These are phyloP conservation scores for Limenitis camilla DNA, from an alignment of 2,888 invertebrate species.

Conservation along the genomic window DNA sequence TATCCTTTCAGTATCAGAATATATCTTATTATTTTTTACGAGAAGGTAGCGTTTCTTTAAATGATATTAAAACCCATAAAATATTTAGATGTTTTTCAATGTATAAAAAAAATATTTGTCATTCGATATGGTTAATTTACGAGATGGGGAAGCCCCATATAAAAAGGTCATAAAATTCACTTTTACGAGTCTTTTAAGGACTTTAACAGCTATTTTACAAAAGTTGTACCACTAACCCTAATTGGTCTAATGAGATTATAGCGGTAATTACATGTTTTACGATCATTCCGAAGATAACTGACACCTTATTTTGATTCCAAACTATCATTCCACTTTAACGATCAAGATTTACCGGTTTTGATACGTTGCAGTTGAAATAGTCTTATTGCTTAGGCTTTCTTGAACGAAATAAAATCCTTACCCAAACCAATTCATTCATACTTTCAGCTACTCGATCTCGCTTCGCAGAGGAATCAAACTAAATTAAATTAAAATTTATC, in stretches of 20 bases:
- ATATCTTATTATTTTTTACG: too few species aligned
- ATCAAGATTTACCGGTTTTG: slow-evolving; percentile 24
- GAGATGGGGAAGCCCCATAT: slow-evolving; percentile 43
- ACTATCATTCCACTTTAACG: slow-evolving; percentile 27
- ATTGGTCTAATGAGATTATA: slow-evolving; percentile 68
- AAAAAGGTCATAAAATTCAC: slow-evolving; percentile 56
- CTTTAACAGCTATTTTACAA: slow-evolving; percentile 45
- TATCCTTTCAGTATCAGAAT: too few species aligned
- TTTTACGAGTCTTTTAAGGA: slow-evolving; percentile 58
- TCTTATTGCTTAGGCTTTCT: too few species aligned
- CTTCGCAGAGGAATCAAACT: too few species aligned
- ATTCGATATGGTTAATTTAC: neutral
- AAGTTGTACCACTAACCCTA: slow-evolving; percentile 60
- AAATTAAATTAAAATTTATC: too few species aligned
- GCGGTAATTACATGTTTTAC: slow-evolving; percentile 52
- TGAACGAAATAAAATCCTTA: too few species aligned
- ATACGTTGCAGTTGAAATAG: slow-evolving; percentile 19
- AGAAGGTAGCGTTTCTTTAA: too few species aligned
- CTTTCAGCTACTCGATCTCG: too few species aligned
- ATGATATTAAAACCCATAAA: too few species aligned
- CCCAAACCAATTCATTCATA: too few species aligned
- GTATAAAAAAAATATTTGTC: neutral
- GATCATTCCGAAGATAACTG: slow-evolving; percentile 38
- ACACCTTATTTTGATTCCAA: slow-evolving; percentile 34
- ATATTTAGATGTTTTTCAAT: too few species aligned